Evolutionary conservation across 2,797 vertebrate genomes (phyloP).

Genomic region (Xenentodon cancila): DNA sequence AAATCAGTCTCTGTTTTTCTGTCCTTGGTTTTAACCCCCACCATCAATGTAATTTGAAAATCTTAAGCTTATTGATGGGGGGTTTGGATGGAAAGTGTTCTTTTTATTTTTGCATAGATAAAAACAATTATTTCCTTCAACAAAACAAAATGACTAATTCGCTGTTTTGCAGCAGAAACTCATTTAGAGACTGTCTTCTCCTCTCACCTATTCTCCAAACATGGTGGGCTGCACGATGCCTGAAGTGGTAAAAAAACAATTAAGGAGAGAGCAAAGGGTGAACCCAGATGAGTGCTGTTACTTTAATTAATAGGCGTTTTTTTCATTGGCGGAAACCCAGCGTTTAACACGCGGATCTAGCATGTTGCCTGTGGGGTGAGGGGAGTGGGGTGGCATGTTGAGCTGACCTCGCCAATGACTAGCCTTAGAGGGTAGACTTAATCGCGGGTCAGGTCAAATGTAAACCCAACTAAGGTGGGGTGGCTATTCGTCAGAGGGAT

Average conservation of each 20-base stretch:
- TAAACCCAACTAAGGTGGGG: too few species aligned
- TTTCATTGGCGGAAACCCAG: too few species aligned
- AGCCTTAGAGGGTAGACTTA: too few species aligned
- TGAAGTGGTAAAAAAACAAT: neutral
- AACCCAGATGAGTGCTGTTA: slow-evolving; percentile 15
- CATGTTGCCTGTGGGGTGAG: too few species aligned
- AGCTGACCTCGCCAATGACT: too few species aligned
- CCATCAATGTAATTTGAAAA: slow-evolving; percentile 13
- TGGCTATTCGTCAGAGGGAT: too few species aligned
- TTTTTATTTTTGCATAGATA: too few species aligned
- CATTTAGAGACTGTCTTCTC: slow-evolving; percentile 42
- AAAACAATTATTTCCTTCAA: slow-evolving; percentile 4
- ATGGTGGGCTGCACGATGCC: slow-evolving; percentile 16
- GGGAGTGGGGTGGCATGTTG: too few species aligned
- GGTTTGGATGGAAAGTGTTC: slow-evolving; percentile 1
- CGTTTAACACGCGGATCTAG: too few species aligned
- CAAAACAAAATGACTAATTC: slow-evolving; percentile 35
- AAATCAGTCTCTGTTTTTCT: neutral
- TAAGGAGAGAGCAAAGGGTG: neutral
- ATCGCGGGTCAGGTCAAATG: too few species aligned
- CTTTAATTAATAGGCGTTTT: neutral
- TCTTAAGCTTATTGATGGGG: neutral
- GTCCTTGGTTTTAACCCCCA: neutral
- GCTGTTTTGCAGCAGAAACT: slow-evolving; percentile 39
- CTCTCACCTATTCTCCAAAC: slow-evolving; percentile 33